Evolutionary conservation across 1,140 invertebrate genomes (phyloP).

Genomic region (Coenobita brevimanus): DNA sequence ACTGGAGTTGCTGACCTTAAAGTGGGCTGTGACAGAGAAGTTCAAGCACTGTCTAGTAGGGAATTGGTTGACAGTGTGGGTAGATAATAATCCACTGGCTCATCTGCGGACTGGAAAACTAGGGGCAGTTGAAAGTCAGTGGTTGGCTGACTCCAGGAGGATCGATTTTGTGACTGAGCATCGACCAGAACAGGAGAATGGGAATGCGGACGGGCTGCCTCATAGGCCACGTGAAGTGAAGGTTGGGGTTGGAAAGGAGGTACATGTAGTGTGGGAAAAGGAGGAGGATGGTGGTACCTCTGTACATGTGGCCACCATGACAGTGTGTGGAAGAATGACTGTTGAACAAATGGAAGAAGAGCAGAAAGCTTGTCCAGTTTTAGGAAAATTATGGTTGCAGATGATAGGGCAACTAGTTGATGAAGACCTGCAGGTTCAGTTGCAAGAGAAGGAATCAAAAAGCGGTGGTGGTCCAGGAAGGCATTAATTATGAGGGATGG

Average conservation of each 20-base stretch:
- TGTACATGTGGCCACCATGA: no score
- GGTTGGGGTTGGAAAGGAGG: background rate
- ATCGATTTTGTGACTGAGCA: background rate
- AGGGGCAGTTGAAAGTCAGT: no score
- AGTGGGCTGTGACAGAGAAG: conserved; percentile 17
- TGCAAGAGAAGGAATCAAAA: background rate
- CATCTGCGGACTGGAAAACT: background rate
- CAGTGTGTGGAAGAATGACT: no score
- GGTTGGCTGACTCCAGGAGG: background rate
- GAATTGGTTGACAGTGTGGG: background rate
- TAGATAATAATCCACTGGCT: conserved; percentile 18
- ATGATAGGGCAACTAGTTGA: no score
- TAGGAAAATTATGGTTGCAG: no score
- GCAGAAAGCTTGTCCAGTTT: no score
- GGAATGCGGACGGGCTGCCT: background rate
- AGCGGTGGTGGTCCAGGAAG: background rate
- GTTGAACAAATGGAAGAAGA: no score
- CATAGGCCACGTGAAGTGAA: background rate
- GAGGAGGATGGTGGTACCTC: no score
- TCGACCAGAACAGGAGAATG: background rate
- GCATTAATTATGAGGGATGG: background rate
- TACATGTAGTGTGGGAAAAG: background rate
- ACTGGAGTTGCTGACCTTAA: background rate
- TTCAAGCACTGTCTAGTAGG: background rate
- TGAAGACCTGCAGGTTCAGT: background rate